Base-by-base conservation (phyloP, 2,797 vertebrate genomes). In the Falco cherrug region DNA sequence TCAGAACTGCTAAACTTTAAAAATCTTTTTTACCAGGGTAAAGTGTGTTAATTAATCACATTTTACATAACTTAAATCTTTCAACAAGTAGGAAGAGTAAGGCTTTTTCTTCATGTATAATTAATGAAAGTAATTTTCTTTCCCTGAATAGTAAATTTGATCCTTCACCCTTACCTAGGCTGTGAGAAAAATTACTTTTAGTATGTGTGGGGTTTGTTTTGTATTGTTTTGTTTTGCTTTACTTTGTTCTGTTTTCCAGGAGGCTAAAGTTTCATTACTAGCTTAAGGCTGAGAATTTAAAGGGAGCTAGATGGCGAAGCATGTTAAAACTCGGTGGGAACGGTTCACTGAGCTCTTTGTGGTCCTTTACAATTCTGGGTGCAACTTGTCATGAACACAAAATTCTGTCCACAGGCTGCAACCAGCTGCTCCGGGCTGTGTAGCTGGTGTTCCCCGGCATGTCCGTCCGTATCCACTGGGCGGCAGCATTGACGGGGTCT, bases 191-290 rank as follows among this genome's bases (percentile, higher is more conserved):
- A 39, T 61, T 63, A 5, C 11, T 67, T 84, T 89, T 71, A 35
- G n/a, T 10, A 1, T 51, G 6, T 14, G 7, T 1, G 61, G 2
- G 1, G 9, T 51, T 73, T 39, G 9, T 39, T 61, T 48, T 50
- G 37, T 33, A 54, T 17, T 35, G 29, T 8, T 29, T 18, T 41
- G 39, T 8, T 79, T 45, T 54, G 35, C 7, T 63, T 37, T 26
- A 9, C 5, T 50, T 57, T n/a, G 16, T 51, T 81, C 71, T 76
- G 16, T 61, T 76, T 60, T 75, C 37, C 17, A 4, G 10, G 33
- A 50, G 25, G 12, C 45, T 43, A 14, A 75, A 24, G 4, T 75
- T 35, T 45, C 29, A 15, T 69, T 45, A 26, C 19, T 61, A 82
- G 14, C 3, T 68, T 82, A 33, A 82, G 13, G 20, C 9, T 61